Evolutionary conservation across 2,797 vertebrate species (phyloP), one percentile per base, ranked within the genome.

Genomic region (Denticeps clupeoides): DNA sequence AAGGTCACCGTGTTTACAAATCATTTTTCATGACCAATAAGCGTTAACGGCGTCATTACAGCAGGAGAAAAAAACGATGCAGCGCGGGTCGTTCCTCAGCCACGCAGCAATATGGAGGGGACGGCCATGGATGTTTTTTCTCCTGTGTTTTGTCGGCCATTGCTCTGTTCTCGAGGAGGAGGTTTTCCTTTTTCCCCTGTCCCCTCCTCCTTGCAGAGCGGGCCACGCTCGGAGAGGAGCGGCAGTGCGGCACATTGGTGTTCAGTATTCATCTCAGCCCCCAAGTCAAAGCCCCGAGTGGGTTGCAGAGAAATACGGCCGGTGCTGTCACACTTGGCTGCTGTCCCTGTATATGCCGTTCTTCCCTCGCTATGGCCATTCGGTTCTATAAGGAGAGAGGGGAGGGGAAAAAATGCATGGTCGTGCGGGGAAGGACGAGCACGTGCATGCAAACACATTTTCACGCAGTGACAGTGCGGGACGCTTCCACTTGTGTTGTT

Each of bases 231-330:
- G n/a, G n/a, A n/a, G n/a, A 43, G 48, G 42, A 51, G 29, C 44
- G 53, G 43, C 49, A 55, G 58, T 60, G 72, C 72, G 58, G 76
- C 77, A 78, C 75, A 72, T 70, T 55, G 44, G 4, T 69, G 67
- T 63, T 84, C 79, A 82, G 81, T 80, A 83, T 84, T 79, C 82
- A 73, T 68, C 81, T 82, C 81, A 71, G 62, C 46, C 49, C 43
- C 23, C 22, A 46, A 58, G 58, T 51, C 53, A 74, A 72, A 65
- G 63, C 65, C 68, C 58, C 63, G 67, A 65, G 71, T 64, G 67
- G 67, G 50, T 56, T 55, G 65, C 47, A 59, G 63, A 81, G 77
- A 82, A 81, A 80, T 81, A 82, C 71, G 72, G 77, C 62, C 65
- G 62, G 64, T 10, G 27, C 27, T 28, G 78, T 83, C 81, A 81